Base-by-base conservation (phyloP, 2,113 vertebrate species). In the Lipotes vexillifer region DNA sequence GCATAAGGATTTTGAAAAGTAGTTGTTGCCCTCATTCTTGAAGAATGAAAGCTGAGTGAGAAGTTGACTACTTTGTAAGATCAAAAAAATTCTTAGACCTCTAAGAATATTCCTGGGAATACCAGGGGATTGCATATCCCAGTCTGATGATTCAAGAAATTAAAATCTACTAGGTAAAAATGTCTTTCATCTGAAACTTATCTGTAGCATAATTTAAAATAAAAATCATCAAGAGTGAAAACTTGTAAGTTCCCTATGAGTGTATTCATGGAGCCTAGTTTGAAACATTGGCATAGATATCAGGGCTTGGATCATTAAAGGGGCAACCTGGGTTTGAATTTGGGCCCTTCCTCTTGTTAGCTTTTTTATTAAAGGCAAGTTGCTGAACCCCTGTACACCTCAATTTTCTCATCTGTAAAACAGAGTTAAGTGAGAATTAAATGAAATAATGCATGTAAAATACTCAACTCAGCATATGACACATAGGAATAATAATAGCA, bases 141-240 rank as follows among this genome's bases (percentile, higher is more conserved):
- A 91, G 41, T 89, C 95, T 89, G 90, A 93, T 95, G 55, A 92
- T 91, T 93, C 81, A 59, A 93, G 49, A 93, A 96, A 86, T 88
- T 86, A 85, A 94, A 69, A 66, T 59, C 5, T 86, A 92, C 49
- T 81, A 17, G 85, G 21, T 74, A 31, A 72, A 95, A 93, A 69
- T 93, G 31, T 90, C 33, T 88, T 93, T 95, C 15, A 61, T 84
- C 96, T 93, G 49, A 86, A 88, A 96, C 72, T 81, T 86, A 61
- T 82, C 29, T 92, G 25, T 93, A 81, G 63, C 61, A 14, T 84
- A 80, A 85, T 71, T 96, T 96, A 88, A 88, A 93, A 93, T 82
- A 80, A 69, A 90, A 90, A 63, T 80, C n/a, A 75, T 29, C 49
- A 75, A 75, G 25, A 71, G 31, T 55, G 38, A 93, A 95, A 93